These are phyloP conservation scores for Asobara japonica DNA, from an alignment of 1,140 invertebrate genomes.

Conservation along the genomic window DNA sequence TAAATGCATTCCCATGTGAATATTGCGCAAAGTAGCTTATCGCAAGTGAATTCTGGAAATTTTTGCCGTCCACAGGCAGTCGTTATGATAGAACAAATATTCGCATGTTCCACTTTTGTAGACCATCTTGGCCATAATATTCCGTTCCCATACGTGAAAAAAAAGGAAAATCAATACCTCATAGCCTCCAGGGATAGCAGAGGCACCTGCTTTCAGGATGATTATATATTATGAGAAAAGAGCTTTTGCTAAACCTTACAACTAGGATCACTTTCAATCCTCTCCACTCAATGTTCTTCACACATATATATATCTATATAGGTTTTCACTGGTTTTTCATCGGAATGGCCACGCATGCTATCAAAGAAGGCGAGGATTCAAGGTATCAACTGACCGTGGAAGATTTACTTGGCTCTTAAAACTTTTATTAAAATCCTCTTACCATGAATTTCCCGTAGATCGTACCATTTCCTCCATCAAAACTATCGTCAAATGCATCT, in stretches of 20 bases:
- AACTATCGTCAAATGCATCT: background rate
- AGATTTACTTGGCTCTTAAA: slow-evolving; percentile 22
- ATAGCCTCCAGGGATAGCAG: background rate
- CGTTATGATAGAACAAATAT: background rate
- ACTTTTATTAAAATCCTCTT: slow-evolving; percentile 26
- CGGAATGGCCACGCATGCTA: background rate
- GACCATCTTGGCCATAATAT: background rate
- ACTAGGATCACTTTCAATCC: background rate
- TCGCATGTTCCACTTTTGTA: background rate
- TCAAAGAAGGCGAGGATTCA: background rate
- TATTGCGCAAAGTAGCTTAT: background rate
- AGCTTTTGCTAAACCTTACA: background rate
- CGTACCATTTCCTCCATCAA: background rate
- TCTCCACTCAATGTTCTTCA: background rate
- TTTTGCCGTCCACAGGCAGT: background rate
- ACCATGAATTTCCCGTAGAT: slow-evolving; percentile 13
- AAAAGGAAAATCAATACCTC: background rate
- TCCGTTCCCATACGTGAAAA: background rate
- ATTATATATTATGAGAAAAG: background rate
- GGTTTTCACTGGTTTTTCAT: background rate
- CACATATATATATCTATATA: too few species aligned
- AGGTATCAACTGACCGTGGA: background rate
- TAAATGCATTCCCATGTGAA: background rate
- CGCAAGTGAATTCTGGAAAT: background rate
- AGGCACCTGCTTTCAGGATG: background rate